Conservation (phyloP, 1,140 invertebrate species). For the Leguminivora glycinivorella region DNA sequence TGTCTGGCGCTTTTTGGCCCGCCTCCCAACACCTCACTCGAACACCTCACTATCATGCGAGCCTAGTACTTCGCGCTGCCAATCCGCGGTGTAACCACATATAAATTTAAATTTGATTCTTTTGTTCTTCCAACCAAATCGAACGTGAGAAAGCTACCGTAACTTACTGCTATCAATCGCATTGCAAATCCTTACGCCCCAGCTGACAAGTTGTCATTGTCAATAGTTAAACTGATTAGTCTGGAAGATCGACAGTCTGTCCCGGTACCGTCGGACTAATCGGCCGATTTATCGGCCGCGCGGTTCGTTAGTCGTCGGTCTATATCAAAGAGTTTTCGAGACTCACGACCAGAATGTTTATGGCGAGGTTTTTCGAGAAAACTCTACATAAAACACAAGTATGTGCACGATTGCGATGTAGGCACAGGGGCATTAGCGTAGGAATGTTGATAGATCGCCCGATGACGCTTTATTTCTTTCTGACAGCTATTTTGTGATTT, state of each 20-base stretch:
- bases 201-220: constrained; percentile 42
- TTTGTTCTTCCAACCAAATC: neutral
- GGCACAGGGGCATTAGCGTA: neutral
- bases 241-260: constrained; percentile 54
- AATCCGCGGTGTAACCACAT: constrained; percentile 31
- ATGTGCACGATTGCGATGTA: constrained; percentile 61
- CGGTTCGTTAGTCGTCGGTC: constrained; percentile 61
- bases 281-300: constrained; percentile 57
- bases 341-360: constrained; percentile 66
- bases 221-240: constrained; percentile 48
- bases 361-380: constrained; percentile 62
- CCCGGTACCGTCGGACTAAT: constrained; percentile 52
- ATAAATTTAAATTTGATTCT: constrained; percentile 20
- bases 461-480: neutral
- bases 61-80: constrained; percentile 64
- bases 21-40: constrained; percentile 65
- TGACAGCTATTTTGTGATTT: neutral
- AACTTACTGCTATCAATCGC: constrained; percentile 19
- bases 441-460: neutral
- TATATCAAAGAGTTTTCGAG: constrained; percentile 57
- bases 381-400: constrained; percentile 44
- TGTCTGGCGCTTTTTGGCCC: constrained; percentile 64
- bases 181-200: constrained; percentile 23
- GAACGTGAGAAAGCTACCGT: constrained; percentile 7
- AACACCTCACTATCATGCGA: constrained; percentile 69